These are phyloP conservation scores for Varecia variegata DNA, from an alignment of 2,797 vertebrate genomes.

Conservation along the genomic window DNA sequence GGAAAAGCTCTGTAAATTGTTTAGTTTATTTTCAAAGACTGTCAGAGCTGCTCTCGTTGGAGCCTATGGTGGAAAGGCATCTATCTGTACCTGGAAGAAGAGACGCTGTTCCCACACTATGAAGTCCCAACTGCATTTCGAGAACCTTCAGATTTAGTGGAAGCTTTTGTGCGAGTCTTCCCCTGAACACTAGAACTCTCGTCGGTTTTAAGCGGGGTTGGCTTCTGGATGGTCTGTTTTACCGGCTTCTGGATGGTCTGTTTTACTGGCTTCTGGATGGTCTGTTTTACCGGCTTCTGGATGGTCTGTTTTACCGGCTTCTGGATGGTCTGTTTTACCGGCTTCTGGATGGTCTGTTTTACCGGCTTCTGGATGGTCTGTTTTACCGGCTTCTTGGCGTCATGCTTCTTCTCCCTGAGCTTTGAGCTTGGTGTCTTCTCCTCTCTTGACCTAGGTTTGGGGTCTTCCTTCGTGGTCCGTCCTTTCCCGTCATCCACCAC, in stretches of 20 bases:
- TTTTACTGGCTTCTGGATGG: neutral
- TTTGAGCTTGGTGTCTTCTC: neutral
- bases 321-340: neutral
- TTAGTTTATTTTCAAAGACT: slow-evolving; percentile 4
- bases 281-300: neutral
- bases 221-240: neutral
- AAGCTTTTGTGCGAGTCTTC: neutral
- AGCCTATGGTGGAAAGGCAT: neutral
- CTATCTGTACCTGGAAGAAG: neutral
- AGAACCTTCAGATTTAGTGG: neutral
- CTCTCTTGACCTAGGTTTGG: neutral
- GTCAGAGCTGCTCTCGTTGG: neutral
- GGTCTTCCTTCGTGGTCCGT: neutral
- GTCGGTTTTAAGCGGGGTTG: neutral
- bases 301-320: neutral
- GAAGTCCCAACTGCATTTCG: rapidly evolving
- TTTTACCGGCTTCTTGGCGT: neutral
- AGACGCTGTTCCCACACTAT: neutral
- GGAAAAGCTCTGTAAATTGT: neutral
- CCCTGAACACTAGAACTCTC: neutral
- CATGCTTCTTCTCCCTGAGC: neutral
- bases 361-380: neutral
- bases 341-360: neutral
- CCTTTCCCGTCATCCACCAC: neutral
- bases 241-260: neutral